These are phyloP conservation scores for Aelia acuminata DNA, from an alignment of 2,888 invertebrate species.

Conservation along the genomic window DNA sequence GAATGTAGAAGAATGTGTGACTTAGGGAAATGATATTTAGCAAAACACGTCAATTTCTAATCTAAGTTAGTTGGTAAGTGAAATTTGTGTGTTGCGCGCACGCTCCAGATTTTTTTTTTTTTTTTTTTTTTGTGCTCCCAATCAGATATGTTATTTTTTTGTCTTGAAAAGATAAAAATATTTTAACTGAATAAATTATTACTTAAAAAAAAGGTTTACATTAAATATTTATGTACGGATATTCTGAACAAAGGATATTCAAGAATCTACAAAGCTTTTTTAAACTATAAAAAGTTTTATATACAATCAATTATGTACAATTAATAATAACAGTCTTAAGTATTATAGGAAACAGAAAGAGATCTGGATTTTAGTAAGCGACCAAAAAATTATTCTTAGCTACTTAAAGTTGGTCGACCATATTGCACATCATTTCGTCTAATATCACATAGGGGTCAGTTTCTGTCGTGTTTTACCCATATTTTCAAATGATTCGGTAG, in stretches of 20 bases:
- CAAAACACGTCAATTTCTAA: too few relatives aligned
- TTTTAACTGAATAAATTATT: constrained; percentile 13
- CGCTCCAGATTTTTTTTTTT: too few relatives aligned
- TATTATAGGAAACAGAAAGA: constrained; percentile 27
- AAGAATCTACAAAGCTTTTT: not conserved
- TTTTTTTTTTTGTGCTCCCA: not conserved
- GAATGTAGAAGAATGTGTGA: too few relatives aligned
- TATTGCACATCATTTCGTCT: constrained; percentile 94
- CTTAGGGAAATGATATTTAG: too few relatives aligned
- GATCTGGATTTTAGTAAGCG: constrained; percentile 25
- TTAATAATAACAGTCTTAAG: constrained; percentile 2
- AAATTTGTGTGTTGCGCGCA: too few relatives aligned
- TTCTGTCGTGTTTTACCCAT: constrained; percentile 75
- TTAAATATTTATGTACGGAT: not conserved
- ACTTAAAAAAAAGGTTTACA: constrained; percentile 10
- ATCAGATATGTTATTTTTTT: not conserved
- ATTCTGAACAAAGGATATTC: not conserved
- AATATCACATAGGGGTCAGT: constrained; percentile 83
- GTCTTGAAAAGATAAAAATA: not conserved
- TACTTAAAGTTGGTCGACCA: constrained; percentile 79
- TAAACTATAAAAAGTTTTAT: constrained; percentile 34
- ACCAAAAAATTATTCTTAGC: not conserved
- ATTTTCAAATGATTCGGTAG: constrained; percentile 82
- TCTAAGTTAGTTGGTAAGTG: too few relatives aligned
- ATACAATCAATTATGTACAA: constrained; percentile 25